Conservation (phyloP, 2,113 vertebrate species). For the Rhineura floridana region DNA sequence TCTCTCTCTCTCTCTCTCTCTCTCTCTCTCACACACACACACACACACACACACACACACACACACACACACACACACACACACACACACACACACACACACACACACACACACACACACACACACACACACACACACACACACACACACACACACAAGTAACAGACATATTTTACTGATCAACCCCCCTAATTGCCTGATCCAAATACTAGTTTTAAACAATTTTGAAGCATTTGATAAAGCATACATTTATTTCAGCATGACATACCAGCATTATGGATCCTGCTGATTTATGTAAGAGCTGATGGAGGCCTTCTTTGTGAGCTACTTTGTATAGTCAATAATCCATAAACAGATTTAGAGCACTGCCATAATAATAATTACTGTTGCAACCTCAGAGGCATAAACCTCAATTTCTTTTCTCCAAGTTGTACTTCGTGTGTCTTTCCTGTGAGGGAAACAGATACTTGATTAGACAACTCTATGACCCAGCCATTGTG, state of each 20-base stretch:
- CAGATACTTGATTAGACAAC: background rate
- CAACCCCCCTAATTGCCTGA: background rate
- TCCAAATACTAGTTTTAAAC: constrained; percentile 28
- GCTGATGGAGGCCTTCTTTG: constrained; percentile 13
- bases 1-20: background rate
- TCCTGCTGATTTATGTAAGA: constrained; percentile 14
- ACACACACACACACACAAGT: constrained; percentile 4
- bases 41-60: no score
- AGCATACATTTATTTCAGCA: constrained; percentile 41
- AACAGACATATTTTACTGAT: background rate
- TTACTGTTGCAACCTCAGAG: constrained; percentile 15
- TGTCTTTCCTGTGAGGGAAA: background rate
- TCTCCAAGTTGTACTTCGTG: constrained; percentile 29
- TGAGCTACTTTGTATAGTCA: constrained; percentile 38
- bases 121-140: background rate
- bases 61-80: no score
- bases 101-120: no score
- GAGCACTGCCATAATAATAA: constrained; percentile 46
- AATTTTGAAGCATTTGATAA: constrained; percentile 11
- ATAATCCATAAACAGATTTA: constrained; percentile 60
- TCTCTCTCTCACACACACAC: background rate
- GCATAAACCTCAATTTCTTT: constrained; percentile 40
- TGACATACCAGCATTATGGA: constrained; percentile 47
- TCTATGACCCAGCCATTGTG: background rate
- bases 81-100: no score